Evolutionary conservation across 2,888 invertebrate species (phyloP).

Genomic region (Xylophagus ater): DNA sequence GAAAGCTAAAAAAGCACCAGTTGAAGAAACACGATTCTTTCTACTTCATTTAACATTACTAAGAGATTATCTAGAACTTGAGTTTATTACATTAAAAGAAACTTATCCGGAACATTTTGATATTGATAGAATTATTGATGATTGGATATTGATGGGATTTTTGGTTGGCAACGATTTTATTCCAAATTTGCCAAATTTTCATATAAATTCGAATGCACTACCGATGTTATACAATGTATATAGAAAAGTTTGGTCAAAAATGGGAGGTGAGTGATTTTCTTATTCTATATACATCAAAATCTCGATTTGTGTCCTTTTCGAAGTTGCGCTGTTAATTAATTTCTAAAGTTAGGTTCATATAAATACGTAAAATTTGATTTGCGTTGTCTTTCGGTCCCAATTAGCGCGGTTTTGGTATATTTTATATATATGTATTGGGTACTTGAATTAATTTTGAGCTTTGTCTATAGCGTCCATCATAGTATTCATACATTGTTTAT

Average conservation of each 20-base stretch:
- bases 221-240: constrained; percentile 80
- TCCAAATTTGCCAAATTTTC: constrained; percentile 88
- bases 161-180: constrained; percentile 97
- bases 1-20: constrained; percentile 55
- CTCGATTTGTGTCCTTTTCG: too few species aligned
- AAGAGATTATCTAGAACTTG: constrained; percentile 84
- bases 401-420: too few species aligned
- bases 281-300: not conserved
- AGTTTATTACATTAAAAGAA: constrained; percentile 63
- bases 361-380: too few species aligned
- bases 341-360: too few species aligned
- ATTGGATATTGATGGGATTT: constrained; percentile 97
- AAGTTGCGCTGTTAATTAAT: too few species aligned
- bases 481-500: too few species aligned
- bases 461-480: too few species aligned
- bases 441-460: too few species aligned
- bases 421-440: too few species aligned
- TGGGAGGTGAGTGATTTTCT: constrained; percentile 55
- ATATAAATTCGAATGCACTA: constrained; percentile 83
- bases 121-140: constrained; percentile 87
- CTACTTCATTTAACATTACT: constrained; percentile 84
- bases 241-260: constrained; percentile 69
- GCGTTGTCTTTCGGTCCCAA: too few species aligned
- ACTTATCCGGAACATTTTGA: constrained; percentile 56
- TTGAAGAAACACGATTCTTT: constrained; percentile 87